Conservation (phyloP, 92 coral and sea anemone species). For the Phenganax subtilis region DNA sequence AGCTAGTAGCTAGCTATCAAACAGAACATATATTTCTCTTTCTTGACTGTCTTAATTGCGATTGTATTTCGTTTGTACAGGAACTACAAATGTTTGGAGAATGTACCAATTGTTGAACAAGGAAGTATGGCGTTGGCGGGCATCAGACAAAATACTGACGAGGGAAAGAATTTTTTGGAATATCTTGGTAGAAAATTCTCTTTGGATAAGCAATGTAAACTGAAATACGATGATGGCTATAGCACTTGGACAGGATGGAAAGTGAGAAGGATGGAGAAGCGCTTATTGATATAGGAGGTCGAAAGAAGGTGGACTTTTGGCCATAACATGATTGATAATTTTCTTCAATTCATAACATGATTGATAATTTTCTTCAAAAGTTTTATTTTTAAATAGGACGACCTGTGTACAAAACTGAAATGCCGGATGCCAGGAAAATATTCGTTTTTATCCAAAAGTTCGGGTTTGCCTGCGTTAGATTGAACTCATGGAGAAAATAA, state of each 20-base stretch:
- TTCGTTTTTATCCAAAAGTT: background rate
- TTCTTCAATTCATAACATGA: background rate
- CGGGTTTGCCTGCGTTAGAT: conserved; percentile 62
- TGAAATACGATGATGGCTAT: conserved; percentile 52
- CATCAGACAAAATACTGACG: background rate
- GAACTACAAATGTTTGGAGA: background rate
- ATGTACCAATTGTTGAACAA: background rate
- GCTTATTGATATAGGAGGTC: background rate
- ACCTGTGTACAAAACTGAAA: background rate
- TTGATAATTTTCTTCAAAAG: background rate
- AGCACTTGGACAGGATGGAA: conserved; percentile 43
- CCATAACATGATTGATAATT: background rate
- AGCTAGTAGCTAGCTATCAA: too few relatives aligned
- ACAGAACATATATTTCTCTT: background rate
- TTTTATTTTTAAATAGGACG: background rate
- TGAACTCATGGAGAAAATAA: conserved; percentile 63
- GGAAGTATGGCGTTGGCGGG: background rate
- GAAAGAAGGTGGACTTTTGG: background rate
- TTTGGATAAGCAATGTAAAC: conserved; percentile 60
- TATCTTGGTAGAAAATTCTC: conserved; percentile 67
- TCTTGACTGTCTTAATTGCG: background rate
- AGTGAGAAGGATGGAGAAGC: background rate
- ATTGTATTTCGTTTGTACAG: background rate
- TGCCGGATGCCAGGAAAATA: background rate
- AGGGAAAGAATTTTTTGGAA: conserved; percentile 44